phyloP scores from a whole-genome alignment of 2,888 invertebrate species.

The Drosophila ustulata region DNA sequence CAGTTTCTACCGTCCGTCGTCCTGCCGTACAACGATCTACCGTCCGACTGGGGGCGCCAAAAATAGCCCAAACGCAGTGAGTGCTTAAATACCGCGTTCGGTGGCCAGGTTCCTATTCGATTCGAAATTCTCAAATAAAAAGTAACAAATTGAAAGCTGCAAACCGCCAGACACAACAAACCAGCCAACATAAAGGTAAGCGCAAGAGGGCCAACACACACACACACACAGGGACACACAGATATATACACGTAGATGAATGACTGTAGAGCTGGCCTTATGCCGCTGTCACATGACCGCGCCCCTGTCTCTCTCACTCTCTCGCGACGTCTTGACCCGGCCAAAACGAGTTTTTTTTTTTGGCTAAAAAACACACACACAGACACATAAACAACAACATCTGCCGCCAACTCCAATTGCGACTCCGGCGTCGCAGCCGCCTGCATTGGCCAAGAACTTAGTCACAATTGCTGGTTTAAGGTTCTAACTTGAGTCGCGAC shows the following conservation, averaged over 20 bases:
- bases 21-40: not conserved
- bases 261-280: conserved; percentile 51
- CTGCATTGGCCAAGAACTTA: conserved; percentile 47
- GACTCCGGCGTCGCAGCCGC: conserved; percentile 15
- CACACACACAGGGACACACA: conserved; percentile 16
- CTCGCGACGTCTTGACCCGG: conserved; percentile 35
- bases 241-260: conserved; percentile 40
- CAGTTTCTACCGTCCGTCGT: not conserved
- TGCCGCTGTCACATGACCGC: conserved; percentile 68
- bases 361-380: conserved; percentile 59
- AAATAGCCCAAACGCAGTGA: conserved; percentile 55
- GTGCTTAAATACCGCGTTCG: conserved; percentile 23
- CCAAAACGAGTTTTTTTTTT: conserved; percentile 65
- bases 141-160: conserved; percentile 51
- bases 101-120: conserved; percentile 22
- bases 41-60: conserved; percentile 36
- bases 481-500: conserved; percentile 46
- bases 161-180: conserved; percentile 37
- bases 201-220: conserved; percentile 40
- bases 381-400: conserved; percentile 33
- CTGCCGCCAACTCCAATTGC: conserved; percentile 54
- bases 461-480: conserved; percentile 43
- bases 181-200: conserved; percentile 56
- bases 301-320: conserved; percentile 35
- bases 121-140: conserved; percentile 14